These are phyloP conservation scores for Platysteira castanea DNA, from an alignment of 2,113 vertebrate species.

Conservation along the genomic window DNA sequence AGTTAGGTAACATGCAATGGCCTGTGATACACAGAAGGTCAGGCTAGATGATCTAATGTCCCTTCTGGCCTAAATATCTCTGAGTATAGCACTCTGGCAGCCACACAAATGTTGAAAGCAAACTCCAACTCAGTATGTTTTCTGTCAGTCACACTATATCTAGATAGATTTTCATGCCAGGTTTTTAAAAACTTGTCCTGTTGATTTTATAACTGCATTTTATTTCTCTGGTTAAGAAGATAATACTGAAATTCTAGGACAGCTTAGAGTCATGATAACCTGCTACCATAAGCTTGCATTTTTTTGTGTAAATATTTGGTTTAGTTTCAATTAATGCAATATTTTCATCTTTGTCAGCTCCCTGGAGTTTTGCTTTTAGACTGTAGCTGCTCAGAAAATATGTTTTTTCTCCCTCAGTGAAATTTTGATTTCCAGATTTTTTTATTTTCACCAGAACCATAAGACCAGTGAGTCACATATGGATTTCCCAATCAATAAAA, in stretches of 20 bases:
- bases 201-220: constrained; percentile 10
- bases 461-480: not conserved
- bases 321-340: not conserved
- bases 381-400: not conserved
- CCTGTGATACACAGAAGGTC: constrained; percentile 18
- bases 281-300: not conserved
- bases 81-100: constrained; percentile 34
- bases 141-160: constrained; percentile 47
- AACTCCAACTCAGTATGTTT: constrained; percentile 48
- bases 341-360: not conserved
- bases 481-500: not conserved
- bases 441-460: not conserved
- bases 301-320: not conserved
- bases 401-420: not conserved
- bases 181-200: constrained; percentile 10
- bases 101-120: constrained; percentile 42
- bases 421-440: not conserved
- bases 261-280: not conserved
- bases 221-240: not conserved
- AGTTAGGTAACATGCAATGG: constrained; percentile 19
- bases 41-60: constrained; percentile 56
- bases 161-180: constrained; percentile 31
- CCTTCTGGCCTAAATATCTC: constrained; percentile 56
- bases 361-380: not conserved
- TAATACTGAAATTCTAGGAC: not conserved